Conservation (phyloP, 2,113 vertebrate genomes). For the Poicephalus gulielmi region DNA sequence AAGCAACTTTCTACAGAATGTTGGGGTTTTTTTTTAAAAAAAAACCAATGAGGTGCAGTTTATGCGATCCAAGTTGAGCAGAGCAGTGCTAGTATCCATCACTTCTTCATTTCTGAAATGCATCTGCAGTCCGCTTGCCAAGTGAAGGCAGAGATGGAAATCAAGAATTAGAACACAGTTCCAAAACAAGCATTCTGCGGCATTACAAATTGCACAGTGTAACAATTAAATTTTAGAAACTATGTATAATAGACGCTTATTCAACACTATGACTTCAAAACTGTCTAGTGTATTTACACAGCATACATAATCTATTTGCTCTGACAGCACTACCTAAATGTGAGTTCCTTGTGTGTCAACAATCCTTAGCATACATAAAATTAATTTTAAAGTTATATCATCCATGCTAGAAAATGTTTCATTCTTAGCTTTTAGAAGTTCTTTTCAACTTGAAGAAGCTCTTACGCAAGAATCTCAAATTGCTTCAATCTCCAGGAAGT, state of each 20-base stretch:
- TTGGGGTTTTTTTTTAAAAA: background rate
- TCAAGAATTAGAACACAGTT: background rate
- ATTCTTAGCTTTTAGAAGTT: background rate
- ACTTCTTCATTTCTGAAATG: background rate
- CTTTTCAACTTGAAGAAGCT: background rate
- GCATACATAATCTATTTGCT: background rate
- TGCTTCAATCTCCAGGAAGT: background rate
- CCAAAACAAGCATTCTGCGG: background rate
- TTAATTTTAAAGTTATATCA: background rate
- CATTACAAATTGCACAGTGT: background rate
- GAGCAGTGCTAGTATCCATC: background rate
- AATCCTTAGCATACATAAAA: background rate
- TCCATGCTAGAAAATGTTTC: background rate
- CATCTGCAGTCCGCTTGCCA: background rate
- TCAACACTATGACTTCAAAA: background rate
- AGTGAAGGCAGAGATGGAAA: background rate
- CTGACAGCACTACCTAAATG: background rate
- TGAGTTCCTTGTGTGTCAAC: background rate
- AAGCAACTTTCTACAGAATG: background rate
- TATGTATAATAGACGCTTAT: background rate
- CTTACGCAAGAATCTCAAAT: background rate
- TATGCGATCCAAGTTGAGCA: background rate
- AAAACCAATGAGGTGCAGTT: background rate
- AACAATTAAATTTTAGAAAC: background rate
- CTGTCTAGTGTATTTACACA: background rate